phyloP scores from a whole-genome alignment of 2,797 vertebrate species.

The Acomys russatus region DNA sequence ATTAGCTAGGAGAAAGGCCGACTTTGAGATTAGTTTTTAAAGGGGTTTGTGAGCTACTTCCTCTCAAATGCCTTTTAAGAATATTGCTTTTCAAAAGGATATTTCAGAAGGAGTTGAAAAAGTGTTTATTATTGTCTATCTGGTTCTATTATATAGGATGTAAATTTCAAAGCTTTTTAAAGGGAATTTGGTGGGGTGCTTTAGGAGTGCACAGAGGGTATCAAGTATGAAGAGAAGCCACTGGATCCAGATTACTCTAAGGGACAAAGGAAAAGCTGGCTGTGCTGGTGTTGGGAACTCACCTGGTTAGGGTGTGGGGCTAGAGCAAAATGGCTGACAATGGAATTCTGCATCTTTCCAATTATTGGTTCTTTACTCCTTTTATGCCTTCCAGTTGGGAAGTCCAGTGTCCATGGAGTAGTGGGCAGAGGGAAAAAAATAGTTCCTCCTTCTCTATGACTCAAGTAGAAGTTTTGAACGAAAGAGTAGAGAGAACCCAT shows the following conservation, averaged over 20 bases:
- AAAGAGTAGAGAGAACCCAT: background rate
- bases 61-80: background rate
- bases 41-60: conserved; percentile 14
- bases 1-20: conserved; percentile 35
- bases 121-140: background rate
- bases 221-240: background rate
- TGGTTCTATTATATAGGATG: conserved; percentile 17
- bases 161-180: background rate
- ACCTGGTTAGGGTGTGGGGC: background rate
- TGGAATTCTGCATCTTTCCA: background rate
- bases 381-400: background rate
- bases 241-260: background rate
- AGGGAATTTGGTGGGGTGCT: background rate
- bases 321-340: background rate
- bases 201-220: background rate
- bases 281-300: background rate
- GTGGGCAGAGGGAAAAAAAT: too few relatives aligned
- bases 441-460: background rate
- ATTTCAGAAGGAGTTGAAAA: conserved; percentile 33
- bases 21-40: conserved; percentile 48
- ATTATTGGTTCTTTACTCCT: background rate
- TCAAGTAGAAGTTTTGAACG: background rate
- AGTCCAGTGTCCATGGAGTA: background rate
- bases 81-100: background rate
- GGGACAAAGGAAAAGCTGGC: background rate